Conservation (phyloP, 2,113 vertebrate genomes). For the Malurus melanocephalus region DNA sequence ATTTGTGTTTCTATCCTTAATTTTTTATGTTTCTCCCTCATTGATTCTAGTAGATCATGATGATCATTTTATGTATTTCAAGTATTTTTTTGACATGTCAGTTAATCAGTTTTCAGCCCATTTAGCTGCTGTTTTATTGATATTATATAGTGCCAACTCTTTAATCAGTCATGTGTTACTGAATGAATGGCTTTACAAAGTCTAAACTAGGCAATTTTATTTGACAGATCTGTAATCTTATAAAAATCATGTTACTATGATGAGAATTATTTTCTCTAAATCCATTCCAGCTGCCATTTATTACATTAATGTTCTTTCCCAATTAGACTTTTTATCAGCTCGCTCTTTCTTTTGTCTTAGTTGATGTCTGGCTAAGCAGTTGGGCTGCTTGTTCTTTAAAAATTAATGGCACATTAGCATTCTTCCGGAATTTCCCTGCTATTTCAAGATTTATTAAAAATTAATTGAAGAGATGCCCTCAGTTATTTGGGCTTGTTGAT, state of each 20-base stretch:
- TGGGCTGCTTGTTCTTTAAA: not conserved
- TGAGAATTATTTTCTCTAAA: slow-evolving; percentile 13
- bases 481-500: slow-evolving; percentile 26
- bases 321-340: not conserved
- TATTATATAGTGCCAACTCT: not conserved
- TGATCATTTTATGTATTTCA: not conserved
- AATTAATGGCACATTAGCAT: slow-evolving; percentile 9
- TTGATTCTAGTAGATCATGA: not conserved
- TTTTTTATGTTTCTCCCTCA: not conserved
- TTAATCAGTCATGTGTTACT: not conserved
- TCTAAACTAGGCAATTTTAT: not conserved
- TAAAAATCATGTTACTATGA: not conserved
- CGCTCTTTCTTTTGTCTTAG: not conserved
- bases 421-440: slow-evolving; percentile 22
- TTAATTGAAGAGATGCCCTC: slow-evolving; percentile 9
- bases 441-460: slow-evolving; percentile 47
- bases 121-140: slow-evolving; percentile 13
- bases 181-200: not conserved
- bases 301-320: not conserved
- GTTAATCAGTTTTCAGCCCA: not conserved
- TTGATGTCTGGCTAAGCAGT: not conserved
- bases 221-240: not conserved
- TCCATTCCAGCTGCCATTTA: not conserved
- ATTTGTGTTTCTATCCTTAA: not conserved
- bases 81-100: not conserved